A percentile compares a stretch with the other conserved stretches of the same genome.
These are phyloP conservation scores for Cataglyphis hispanica DNA, from an alignment of 1,140 invertebrate genomes.

Conservation along the genomic window DNA sequence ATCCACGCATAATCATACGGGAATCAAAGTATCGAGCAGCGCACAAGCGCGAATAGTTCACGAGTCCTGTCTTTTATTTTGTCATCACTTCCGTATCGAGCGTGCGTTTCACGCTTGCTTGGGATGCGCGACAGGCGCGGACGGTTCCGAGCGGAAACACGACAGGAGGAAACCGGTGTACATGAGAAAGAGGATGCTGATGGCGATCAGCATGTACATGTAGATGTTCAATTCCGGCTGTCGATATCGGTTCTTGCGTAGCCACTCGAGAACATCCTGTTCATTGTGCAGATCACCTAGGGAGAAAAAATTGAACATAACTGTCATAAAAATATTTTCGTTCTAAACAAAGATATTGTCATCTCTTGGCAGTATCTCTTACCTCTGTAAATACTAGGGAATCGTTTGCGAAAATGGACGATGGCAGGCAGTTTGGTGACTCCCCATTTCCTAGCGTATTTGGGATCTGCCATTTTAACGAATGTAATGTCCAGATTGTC, in stretches of 20 bases:
- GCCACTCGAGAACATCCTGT: conserved; percentile 96
- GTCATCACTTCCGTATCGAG: conserved; percentile 18
- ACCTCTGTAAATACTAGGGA: conserved; percentile 98
- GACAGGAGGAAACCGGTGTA: conserved; percentile 97
- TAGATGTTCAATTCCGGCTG: conserved; percentile 97
- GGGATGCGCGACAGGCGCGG: conserved; percentile 87
- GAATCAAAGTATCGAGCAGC: conserved; percentile 59
- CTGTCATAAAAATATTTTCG: background rate
- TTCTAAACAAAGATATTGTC: background rate
- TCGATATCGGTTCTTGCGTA: conserved; percentile 96
- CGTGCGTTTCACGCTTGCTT: conserved; percentile 88
- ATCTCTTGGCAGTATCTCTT: conserved; percentile 68
- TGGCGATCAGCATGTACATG: conserved; percentile 96
- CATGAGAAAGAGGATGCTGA: conserved; percentile 94
- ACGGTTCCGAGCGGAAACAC: conserved; percentile 91
- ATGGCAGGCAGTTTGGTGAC: conserved; percentile 96
- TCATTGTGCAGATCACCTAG: conserved; percentile 93
- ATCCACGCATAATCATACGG: conserved; percentile 34
- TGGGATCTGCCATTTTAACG: conserved; percentile 96
- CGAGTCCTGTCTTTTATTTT: conserved; percentile 56
- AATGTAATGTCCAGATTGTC: conserved; percentile 98
- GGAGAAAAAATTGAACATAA: background rate
- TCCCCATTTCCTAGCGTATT: conserved; percentile 98
- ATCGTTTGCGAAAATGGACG: conserved; percentile 97
- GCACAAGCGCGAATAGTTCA: conserved; percentile 57